Conservation (phyloP, 35 echinoderm and acorn worm species). For the Anneissia japonica region DNA sequence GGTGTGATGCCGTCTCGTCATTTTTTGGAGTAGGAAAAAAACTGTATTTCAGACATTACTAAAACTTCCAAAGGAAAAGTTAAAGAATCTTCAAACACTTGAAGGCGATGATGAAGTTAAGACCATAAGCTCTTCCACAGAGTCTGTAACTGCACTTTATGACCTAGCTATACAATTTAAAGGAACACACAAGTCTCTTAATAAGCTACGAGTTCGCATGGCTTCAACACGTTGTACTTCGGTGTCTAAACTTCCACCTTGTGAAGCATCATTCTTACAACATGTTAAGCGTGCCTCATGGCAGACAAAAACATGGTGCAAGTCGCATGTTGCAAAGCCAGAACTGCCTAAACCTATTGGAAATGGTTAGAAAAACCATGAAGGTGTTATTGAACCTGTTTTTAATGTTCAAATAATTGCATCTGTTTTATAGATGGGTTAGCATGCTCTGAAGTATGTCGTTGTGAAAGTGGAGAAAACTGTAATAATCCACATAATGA, state of each 20-base stretch:
- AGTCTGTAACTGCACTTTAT: neutral
- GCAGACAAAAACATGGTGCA: neutral
- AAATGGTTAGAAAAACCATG: neutral
- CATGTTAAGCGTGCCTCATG: neutral
- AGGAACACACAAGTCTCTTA: neutral
- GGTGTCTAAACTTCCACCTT: slow-evolving; percentile 1
- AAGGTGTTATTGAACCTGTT: neutral
- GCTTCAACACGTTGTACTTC: neutral
- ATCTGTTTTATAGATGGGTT: neutral
- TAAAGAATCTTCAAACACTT: too few species aligned
- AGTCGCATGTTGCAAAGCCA: neutral
- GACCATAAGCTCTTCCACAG: neutral
- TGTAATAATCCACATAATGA: neutral
- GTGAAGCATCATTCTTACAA: neutral
- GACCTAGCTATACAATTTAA: neutral
- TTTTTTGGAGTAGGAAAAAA: neutral
- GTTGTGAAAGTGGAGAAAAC: neutral
- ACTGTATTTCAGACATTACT: neutral
- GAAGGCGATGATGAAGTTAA: too few species aligned
- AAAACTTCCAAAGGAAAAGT: neutral
- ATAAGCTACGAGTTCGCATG: neutral
- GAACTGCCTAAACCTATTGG: neutral
- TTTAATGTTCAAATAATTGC: slow-evolving; percentile 2
- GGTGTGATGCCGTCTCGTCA: neutral
- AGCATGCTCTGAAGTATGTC: neutral